Conservation (phyloP, 2,888 invertebrate genomes). For the Neoscelio sp. region DNA sequence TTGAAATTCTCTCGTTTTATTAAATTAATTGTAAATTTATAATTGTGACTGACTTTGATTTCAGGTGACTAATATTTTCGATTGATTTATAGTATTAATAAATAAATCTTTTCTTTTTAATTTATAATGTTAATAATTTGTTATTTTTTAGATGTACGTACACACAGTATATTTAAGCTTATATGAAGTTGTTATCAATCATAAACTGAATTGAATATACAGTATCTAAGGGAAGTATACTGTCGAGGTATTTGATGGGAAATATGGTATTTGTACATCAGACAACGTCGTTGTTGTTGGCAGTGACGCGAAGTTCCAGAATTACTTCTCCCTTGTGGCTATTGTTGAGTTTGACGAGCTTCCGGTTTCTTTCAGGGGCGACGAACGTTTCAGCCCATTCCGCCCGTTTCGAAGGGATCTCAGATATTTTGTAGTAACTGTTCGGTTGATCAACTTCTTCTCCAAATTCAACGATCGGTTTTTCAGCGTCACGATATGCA, state of each 20-base stretch:
- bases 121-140: neutral
- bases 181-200: neutral
- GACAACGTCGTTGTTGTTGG: slow-evolving; percentile 74
- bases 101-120: neutral
- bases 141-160: neutral
- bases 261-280: slow-evolving; percentile 60
- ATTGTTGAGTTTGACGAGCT: slow-evolving; percentile 73
- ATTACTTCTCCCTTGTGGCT: slow-evolving; percentile 77
- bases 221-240: neutral
- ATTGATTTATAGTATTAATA: too few relatives aligned
- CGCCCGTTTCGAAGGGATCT: slow-evolving; percentile 70
- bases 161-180: neutral
- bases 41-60: too few relatives aligned
- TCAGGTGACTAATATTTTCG: too few relatives aligned
- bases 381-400: slow-evolving; percentile 71
- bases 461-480: slow-evolving; percentile 69
- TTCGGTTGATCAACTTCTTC: slow-evolving; percentile 71
- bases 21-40: neutral
- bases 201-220: slow-evolving; percentile 22
- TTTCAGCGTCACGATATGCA: slow-evolving; percentile 69
- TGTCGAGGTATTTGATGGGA: slow-evolving; percentile 42
- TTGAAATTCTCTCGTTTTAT: neutral
- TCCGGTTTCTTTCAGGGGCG: slow-evolving; percentile 71
- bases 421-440: slow-evolving; percentile 72
- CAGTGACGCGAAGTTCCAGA: slow-evolving; percentile 78